These are phyloP conservation scores for Pygoscelis antarcticus DNA, from an alignment of 2,113 vertebrate species.

Conservation along the genomic window DNA sequence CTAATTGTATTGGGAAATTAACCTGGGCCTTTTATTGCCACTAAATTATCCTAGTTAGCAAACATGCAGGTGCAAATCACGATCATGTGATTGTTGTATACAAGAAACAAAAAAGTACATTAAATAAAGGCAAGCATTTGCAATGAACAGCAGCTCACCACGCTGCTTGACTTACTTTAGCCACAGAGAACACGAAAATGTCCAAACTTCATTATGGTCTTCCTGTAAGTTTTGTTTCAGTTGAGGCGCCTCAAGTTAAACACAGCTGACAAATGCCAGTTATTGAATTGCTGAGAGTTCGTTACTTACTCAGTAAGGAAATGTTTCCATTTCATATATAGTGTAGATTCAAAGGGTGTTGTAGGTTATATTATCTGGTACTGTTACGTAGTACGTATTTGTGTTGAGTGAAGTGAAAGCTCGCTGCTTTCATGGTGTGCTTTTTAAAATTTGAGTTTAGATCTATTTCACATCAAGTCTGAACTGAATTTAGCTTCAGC, in stretches of 20 bases:
- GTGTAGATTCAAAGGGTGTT: background rate
- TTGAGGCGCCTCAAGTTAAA: background rate
- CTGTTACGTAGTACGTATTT: background rate
- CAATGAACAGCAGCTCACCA: background rate
- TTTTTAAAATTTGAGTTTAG: background rate
- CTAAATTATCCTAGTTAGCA: background rate
- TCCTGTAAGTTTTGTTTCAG: background rate
- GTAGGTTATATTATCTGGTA: background rate
- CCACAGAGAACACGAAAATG: background rate
- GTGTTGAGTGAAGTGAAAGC: background rate
- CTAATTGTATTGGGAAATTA: background rate
- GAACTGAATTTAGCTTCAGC: background rate
- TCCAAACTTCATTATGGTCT: background rate
- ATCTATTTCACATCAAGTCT: background rate
- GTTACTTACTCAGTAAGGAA: background rate
- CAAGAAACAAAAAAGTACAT: background rate
- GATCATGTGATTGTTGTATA: background rate
- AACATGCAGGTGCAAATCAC: background rate
- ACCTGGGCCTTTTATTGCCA: background rate
- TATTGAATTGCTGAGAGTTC: background rate
- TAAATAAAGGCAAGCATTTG: background rate
- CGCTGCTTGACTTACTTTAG: background rate
- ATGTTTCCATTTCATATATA: background rate
- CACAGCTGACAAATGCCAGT: background rate
- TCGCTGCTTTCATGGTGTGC: background rate